These are phyloP conservation scores for Remorina albescens DNA, from an alignment of 2,797 vertebrate species.

Conservation along the genomic window DNA sequence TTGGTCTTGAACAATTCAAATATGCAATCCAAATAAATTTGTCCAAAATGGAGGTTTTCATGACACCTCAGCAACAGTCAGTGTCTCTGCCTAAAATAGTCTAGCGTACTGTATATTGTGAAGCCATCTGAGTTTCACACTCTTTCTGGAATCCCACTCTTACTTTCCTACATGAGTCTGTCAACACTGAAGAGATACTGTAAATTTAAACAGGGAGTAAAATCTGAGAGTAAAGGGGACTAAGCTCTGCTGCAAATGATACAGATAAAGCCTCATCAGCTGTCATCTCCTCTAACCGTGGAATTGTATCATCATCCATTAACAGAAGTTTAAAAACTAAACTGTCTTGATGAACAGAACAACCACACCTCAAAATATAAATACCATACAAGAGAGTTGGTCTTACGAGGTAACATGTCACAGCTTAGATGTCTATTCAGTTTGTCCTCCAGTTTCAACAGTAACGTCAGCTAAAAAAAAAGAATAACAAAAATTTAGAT, in stretches of 20 bases:
- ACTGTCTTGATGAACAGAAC: neutral
- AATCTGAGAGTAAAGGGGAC: constrained; percentile 6
- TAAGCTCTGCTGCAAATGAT: neutral
- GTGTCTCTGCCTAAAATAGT: constrained; percentile 62
- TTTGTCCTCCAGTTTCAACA: constrained; percentile 98
- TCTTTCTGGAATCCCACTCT: constrained; percentile 51
- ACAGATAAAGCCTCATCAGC: neutral
- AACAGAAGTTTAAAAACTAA: constrained; percentile 8
- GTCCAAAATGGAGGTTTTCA: constrained; percentile 46
- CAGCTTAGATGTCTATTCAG: constrained; percentile 98
- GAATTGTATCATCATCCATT: neutral
- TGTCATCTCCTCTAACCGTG: constrained; percentile 14
- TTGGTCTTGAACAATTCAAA: neutral
- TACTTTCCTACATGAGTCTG: constrained; percentile 44
- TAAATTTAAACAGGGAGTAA: constrained; percentile 20
- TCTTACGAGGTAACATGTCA: constrained; percentile 91
- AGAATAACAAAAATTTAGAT: constrained; percentile 34
- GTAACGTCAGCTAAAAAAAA: constrained; percentile 88
- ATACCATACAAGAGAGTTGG: neutral
- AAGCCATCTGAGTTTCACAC: constrained; percentile 41
- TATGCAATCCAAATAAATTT: constrained; percentile 1
- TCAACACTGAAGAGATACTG: constrained; percentile 14
- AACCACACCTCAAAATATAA: neutral
- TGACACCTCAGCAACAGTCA: constrained; percentile 41
- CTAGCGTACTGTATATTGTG: constrained; percentile 44